Conservation (phyloP, 2,113 vertebrate genomes). For the Tricholaema leucomelas region DNA sequence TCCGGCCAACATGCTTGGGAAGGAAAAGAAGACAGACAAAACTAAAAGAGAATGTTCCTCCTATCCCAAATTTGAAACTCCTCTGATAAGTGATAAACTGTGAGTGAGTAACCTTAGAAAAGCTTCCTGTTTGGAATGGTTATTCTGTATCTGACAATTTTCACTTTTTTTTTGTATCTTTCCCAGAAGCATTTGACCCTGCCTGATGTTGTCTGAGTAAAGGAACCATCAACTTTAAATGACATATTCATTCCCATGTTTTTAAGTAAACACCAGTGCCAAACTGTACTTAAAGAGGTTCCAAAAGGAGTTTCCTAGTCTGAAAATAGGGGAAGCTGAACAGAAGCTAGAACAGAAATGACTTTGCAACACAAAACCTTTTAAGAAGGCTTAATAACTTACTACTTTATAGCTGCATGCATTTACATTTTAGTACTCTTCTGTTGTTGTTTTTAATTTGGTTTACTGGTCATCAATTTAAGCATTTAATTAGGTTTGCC, state of each 20-base stretch:
- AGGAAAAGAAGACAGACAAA: background rate
- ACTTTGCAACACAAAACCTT: background rate
- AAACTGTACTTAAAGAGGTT: background rate
- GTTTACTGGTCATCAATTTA: background rate
- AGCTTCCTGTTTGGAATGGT: background rate
- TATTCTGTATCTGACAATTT: background rate
- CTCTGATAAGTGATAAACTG: background rate
- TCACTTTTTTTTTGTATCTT: background rate
- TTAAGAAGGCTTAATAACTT: background rate
- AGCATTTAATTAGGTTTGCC: background rate
- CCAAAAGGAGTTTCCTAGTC: background rate
- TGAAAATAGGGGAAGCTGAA: background rate
- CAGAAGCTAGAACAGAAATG: background rate
- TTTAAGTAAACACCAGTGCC: background rate
- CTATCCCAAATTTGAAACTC: background rate
- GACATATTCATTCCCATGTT: background rate
- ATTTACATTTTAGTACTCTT: background rate
- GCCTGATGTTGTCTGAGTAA: background rate
- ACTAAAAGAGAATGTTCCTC: background rate
- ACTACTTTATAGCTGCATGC: background rate
- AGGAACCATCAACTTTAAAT: background rate
- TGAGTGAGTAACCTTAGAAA: background rate
- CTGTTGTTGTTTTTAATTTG: background rate
- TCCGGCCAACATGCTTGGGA: background rate
- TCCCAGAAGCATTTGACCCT: background rate